phyloP scores from a whole-genome alignment of 1,140 invertebrate species.

The Hermatobates lingyangjiaoensis region DNA sequence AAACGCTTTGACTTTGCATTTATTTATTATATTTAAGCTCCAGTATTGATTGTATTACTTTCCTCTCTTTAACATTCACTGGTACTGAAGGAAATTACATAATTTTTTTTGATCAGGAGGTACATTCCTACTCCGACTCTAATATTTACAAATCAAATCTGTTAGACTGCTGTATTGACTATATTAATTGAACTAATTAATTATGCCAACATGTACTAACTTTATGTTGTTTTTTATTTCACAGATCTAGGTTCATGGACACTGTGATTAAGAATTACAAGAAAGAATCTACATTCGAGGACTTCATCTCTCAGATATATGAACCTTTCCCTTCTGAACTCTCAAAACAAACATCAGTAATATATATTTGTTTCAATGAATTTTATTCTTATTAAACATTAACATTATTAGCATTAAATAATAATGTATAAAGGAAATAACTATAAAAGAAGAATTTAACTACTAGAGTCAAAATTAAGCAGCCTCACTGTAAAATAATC shows the following conservation, averaged over 20 bases:
- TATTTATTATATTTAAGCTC: too few species aligned
- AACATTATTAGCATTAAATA: neutral
- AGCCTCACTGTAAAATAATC: too few species aligned
- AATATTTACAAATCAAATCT: too few species aligned
- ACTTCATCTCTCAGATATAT: conserved; percentile 69
- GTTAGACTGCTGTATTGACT: neutral
- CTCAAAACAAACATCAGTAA: neutral
- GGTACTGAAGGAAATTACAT: too few species aligned
- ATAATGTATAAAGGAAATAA: neutral
- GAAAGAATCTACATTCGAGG: conserved; percentile 77
- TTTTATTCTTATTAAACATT: neutral
- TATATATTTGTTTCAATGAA: neutral
- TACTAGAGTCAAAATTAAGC: neutral
- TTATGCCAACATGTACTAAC: neutral
- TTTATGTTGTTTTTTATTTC: neutral
- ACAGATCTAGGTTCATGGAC: conserved; percentile 48
- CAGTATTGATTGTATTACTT: too few species aligned
- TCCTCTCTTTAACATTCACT: too few species aligned
- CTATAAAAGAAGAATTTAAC: neutral
- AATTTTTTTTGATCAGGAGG: too few species aligned
- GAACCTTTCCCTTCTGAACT: conserved; percentile 34
- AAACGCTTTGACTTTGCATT: too few species aligned
- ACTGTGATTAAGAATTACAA: conserved; percentile 77
- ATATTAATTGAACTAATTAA: neutral
- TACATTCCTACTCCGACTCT: too few species aligned